Evolutionary conservation across 2,113 vertebrate genomes (phyloP), one percentile per base, ranked within the genome.

Genomic region (Cephalopholis sonnerati): DNA sequence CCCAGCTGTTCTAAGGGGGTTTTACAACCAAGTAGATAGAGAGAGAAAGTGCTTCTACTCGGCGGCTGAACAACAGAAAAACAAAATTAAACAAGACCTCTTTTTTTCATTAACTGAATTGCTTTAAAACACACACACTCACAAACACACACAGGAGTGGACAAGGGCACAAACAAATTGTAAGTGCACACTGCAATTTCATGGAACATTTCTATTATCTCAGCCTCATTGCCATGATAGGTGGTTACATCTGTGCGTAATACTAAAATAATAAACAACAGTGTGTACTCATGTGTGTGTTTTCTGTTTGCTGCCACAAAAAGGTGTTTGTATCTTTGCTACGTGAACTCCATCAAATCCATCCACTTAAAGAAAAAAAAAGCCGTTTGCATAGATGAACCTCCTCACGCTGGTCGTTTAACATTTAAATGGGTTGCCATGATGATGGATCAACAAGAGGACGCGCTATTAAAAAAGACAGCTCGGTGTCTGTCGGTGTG

Each of bases 341-440:
- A 44, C 58, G 72, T 80, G 63, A 81, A 86, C 72, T 79, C 66
- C 20, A 58, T 92, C 62, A 88, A 86, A 90, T 58, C 81, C 57
- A 83, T 46, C 79, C 48, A 22, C 73, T 82, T 77, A 74, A 16
- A 79, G 53, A 17, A 50, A 39, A 50, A 39, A 72, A 75, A 85
- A 65, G 58, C 79, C 0, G 63, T 83, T 75, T 75, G 68, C 61
- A 81, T 46, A 83, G 87, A 85, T 78, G 78, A 79, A 85, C 76
- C 74, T 64, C 39, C 48, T 72, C 75, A 25, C 12, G 78, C 66
- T 58, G 83, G 76, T 91, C 79, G 41, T 92, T 92, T 82, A 87
- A 88, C 79, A 77, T 90, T 82, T 76, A 85, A 92, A 91, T 92
- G 81, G 84, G 59, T 86, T 78, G 76, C 83, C 74, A 71, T 58